Evolutionary conservation across 2,888 invertebrate species (phyloP).

Genomic region (Zhuqinia jingwanae): DNA sequence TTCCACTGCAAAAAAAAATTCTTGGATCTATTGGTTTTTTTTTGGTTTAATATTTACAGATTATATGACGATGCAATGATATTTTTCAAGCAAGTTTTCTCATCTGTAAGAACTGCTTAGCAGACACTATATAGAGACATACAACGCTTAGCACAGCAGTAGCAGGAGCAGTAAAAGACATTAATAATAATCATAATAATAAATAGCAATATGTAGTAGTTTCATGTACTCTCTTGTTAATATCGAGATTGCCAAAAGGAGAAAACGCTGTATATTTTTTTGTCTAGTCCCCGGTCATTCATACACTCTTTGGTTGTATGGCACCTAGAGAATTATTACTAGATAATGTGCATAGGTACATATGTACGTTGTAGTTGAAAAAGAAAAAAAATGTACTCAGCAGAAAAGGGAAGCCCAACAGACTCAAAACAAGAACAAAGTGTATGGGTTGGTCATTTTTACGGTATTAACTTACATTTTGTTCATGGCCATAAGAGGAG

Average conservation of each 20-base stretch:
- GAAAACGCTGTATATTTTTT: neutral
- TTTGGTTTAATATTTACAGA: neutral
- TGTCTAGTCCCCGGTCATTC: neutral
- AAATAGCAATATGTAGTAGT: neutral
- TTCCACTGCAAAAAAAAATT: too few species aligned
- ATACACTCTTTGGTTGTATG: neutral
- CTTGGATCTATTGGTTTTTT: too few species aligned
- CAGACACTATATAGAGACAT: too few species aligned
- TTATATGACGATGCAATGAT: slow-evolving; percentile 5
- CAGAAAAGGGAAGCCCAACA: neutral
- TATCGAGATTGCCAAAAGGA: neutral
- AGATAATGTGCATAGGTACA: too few species aligned
- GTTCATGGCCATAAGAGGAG: neutral
- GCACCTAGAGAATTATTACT: neutral
- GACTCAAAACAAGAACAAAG: neutral
- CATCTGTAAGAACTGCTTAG: neutral
- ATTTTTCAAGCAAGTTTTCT: neutral
- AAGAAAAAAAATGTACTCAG: neutral
- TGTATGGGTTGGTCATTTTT: neutral
- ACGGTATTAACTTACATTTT: slow-evolving; percentile 8
- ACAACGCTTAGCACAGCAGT: too few species aligned
- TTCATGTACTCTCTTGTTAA: neutral
- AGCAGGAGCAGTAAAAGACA: neutral
- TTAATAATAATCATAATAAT: neutral
- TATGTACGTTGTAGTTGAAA: too few species aligned